A percentile compares a stretch with the other conserved stretches of the same genome.
Conservation (phyloP, 2,797 vertebrate species). For the Centroberyx gerrardi region DNA sequence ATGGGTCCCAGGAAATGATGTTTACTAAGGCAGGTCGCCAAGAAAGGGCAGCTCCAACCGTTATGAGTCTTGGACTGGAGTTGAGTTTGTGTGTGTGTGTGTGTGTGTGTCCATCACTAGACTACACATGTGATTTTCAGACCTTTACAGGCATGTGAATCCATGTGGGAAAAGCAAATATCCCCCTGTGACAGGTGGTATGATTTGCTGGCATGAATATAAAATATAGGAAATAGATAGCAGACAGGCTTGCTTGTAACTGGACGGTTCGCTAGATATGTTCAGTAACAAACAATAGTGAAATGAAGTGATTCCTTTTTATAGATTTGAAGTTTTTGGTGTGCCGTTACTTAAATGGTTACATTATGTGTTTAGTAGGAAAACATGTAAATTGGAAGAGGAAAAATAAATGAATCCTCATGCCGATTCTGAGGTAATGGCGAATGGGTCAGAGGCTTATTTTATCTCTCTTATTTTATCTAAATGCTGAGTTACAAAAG, state of each 20-base stretch:
- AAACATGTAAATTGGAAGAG: too few relatives aligned
- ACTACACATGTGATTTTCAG: constrained; percentile 23
- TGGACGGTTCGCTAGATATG: too few relatives aligned
- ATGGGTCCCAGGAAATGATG: constrained; percentile 36
- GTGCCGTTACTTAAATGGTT: too few relatives aligned
- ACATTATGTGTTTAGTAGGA: too few relatives aligned
- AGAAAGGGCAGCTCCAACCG: constrained; percentile 6
- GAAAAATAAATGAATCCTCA: too few relatives aligned
- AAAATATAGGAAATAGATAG: constrained; percentile 3
- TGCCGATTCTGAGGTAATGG: too few relatives aligned
- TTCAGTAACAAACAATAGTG: too few relatives aligned
- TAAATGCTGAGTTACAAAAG: background rate
- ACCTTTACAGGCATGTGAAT: constrained; percentile 5
- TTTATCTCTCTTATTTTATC: too few relatives aligned
- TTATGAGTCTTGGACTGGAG: background rate
- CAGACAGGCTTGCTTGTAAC: too few relatives aligned
- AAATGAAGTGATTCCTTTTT: too few relatives aligned
- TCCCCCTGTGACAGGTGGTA: constrained; percentile 1
- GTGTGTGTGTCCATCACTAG: background rate
- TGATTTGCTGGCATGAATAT: constrained; percentile 6
- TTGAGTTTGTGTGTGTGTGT: background rate
- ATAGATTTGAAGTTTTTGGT: too few relatives aligned
- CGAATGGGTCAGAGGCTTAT: too few relatives aligned
- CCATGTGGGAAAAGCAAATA: constrained; percentile 33
- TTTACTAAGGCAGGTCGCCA: constrained; percentile 51